phyloP scores from a whole-genome alignment of 2,113 vertebrate genomes.

The Mormoops blainvillei region DNA sequence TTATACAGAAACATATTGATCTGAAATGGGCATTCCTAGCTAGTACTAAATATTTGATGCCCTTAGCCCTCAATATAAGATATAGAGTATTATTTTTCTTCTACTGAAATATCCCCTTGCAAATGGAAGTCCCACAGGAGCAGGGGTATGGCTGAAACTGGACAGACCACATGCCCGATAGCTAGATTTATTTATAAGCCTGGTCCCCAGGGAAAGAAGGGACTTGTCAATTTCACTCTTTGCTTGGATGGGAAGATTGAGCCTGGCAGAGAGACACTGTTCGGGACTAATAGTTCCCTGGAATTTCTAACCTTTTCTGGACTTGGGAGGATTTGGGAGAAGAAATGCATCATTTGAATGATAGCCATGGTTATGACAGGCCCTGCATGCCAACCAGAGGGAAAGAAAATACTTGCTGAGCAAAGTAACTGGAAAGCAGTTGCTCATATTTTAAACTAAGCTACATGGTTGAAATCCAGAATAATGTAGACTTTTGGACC shows the following conservation, averaged over 20 bases:
- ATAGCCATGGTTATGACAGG: slow-evolving; percentile 40
- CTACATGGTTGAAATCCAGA: slow-evolving; percentile 60
- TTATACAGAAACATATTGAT: not conserved
- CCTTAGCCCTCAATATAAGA: not conserved
- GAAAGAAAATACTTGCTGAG: slow-evolving; percentile 69
- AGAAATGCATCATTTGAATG: slow-evolving; percentile 57
- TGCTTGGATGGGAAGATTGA: slow-evolving; percentile 41
- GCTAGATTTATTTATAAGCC: slow-evolving; percentile 52
- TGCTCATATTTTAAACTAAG: slow-evolving; percentile 63
- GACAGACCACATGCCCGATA: slow-evolving; percentile 48
- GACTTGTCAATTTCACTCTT: slow-evolving; percentile 60
- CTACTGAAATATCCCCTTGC: slow-evolving; percentile 45
- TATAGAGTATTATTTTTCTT: slow-evolving; percentile 46
- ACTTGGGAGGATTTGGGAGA: slow-evolving; percentile 29
- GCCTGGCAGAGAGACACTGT: slow-evolving; percentile 45
- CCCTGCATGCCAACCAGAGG: slow-evolving; percentile 45
- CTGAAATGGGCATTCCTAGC: not conserved
- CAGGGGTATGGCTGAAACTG: slow-evolving; percentile 30
- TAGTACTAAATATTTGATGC: slow-evolving; percentile 34
- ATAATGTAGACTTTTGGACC: slow-evolving; percentile 65
- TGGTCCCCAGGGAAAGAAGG: slow-evolving; percentile 39
- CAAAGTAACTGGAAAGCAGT: slow-evolving; percentile 62
- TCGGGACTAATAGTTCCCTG: slow-evolving; percentile 53
- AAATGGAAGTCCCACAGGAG: slow-evolving; percentile 38
- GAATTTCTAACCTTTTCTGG: slow-evolving; percentile 60